Evolutionary conservation across 2,888 invertebrate genomes (phyloP), one percentile per base, ranked within the genome.

Genomic region (Callyntrura guangdongensis): DNA sequence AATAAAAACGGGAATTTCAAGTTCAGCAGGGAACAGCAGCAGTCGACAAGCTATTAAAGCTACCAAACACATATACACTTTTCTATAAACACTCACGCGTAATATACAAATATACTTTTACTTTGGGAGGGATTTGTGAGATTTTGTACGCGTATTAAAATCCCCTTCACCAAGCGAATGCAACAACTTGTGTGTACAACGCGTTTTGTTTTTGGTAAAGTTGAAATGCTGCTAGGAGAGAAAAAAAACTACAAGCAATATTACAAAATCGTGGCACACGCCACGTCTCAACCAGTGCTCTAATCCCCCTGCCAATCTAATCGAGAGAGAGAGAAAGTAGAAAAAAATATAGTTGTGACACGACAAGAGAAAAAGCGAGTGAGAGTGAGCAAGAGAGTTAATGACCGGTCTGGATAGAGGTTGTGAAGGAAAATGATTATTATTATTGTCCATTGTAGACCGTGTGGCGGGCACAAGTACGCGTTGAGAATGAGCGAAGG

Each of bases 391-490:
- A 86, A 74, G 74, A 36, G 85, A 86, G 85, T 86, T 86, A 86
- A 86, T 86, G 85, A 86, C 72, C 74, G 85, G 74, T 84, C 36
- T n/a, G n/a, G n/a, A n/a, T n/a, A n/a, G 74, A 20, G 56, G 25
- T 86, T 49, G 74, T 74, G 49, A 49, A 49, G 61, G 74, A 64
- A 86, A 86, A 86, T 86, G 85, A 74, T 86, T 86, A 86, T 86
- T 74, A 74, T 74, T 74, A 74, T 74, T 74, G 74, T 74, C 49
- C 74, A 74, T 49, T 72, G n/a, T 72, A 22, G 74, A 49, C 20
- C 14, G 45, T 81, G n/a, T 61, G 36, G 69, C 45, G 67, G 69
- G n/a, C n/a, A 67, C 56, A n/a, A 45, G 20, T 12, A 45, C 27
- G 67, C 25, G 27, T 56, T n/a, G 27, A 83, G 61, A 81, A 79